Conservation (phyloP, 2,888 invertebrate genomes). For the Acanthoscelides obtectus region DNA sequence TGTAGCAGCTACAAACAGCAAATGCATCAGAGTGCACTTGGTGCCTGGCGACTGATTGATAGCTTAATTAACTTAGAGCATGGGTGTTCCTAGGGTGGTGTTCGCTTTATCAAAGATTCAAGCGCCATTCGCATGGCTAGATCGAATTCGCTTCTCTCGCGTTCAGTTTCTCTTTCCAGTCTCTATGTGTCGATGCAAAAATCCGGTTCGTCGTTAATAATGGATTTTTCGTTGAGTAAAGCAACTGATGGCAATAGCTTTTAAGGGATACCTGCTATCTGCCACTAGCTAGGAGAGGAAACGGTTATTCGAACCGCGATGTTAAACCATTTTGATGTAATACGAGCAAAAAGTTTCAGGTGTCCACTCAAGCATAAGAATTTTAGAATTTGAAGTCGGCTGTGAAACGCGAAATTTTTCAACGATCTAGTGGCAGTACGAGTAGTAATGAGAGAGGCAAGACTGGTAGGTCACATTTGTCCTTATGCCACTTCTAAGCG, state of each 20-base stretch:
- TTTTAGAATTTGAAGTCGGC: too few species aligned
- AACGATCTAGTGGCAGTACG: too few species aligned
- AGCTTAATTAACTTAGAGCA: conserved; percentile 37
- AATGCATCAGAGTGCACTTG: conserved; percentile 41
- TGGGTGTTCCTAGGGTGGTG: conserved; percentile 7
- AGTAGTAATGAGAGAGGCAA: too few species aligned
- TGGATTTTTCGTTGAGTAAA: neutral
- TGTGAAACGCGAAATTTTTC: too few species aligned
- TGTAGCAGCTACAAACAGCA: conserved; percentile 23
- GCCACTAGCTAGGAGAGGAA: neutral
- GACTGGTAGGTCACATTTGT: too few species aligned
- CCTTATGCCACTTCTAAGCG: too few species aligned
- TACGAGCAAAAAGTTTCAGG: too few species aligned
- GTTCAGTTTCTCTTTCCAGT: neutral
- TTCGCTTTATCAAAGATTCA: conserved; percentile 18
- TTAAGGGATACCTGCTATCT: neutral
- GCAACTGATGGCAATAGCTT: neutral
- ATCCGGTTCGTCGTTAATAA: conserved; percentile 1
- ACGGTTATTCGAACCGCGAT: neutral
- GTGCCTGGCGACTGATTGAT: conserved; percentile 38
- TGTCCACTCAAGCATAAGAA: too few species aligned
- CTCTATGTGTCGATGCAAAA: conserved; percentile 5
- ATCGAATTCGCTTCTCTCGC: neutral
- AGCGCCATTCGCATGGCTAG: neutral
- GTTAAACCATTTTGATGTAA: too few species aligned